These are phyloP conservation scores for Samia ricini DNA, from an alignment of 1,140 invertebrate genomes.

Conservation along the genomic window DNA sequence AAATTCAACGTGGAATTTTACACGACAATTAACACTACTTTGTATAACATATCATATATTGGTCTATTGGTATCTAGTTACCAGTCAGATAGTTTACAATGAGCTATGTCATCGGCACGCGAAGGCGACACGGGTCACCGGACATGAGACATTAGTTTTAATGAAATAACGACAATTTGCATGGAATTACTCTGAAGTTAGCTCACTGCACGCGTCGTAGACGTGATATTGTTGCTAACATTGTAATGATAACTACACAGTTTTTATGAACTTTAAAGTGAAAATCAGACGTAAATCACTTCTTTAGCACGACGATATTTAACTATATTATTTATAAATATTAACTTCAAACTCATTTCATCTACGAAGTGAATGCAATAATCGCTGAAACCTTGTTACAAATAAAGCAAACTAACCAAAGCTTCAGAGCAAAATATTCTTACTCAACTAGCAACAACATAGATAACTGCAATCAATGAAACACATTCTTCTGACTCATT, in stretches of 20 bases:
- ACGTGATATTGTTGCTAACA: neutral
- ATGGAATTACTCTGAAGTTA: constrained; percentile 39
- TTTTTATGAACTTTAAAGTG: no score
- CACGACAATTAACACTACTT: neutral
- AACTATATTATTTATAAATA: no score
- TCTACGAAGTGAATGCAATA: no score
- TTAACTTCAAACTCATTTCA: no score
- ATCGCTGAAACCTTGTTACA: no score
- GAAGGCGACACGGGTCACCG: constrained; percentile 41
- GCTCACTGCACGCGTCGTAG: neutral
- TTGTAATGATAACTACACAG: neutral
- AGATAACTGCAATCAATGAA: constrained; percentile 51
- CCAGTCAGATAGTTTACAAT: constrained; percentile 18
- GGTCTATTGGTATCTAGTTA: neutral
- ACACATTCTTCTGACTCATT: constrained; percentile 52
- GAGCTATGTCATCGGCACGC: constrained; percentile 24
- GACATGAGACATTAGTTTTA: constrained; percentile 55
- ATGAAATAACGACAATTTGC: constrained; percentile 61
- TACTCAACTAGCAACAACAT: neutral
- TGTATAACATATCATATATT: neutral
- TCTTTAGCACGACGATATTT: no score
- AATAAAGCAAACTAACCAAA: neutral
- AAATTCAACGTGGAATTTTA: neutral
- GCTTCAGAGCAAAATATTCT: no score
- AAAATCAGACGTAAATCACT: no score